Base-by-base conservation (phyloP, 2,113 vertebrate species). In the Trematomus loennbergii region DNA sequence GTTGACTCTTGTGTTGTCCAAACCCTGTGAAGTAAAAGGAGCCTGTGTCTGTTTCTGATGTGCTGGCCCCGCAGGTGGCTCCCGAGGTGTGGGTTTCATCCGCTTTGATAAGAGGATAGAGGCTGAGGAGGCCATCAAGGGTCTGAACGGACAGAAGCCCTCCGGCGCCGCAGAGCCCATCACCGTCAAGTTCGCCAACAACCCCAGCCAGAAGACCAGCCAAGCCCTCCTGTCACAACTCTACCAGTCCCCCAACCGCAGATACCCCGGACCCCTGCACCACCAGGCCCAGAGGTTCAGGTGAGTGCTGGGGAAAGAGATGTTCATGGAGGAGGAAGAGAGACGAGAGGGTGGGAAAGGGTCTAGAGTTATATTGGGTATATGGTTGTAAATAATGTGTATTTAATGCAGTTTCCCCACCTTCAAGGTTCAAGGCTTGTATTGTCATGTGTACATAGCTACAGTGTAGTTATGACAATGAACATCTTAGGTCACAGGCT, bases 41-140 rank as follows among this genome's bases (percentile, higher is more conserved):
- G 61, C 53, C 83, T 79, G 76, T 88, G 87, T 91, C 90, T 92
- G 91, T 93, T 95, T 95, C 25, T 95, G 95, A 90, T 94, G 79
- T 95, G 91, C 90, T 95, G 94, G 94, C 94, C 95, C 94, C 94
- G 82, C 95, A 99, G 98, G 98, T 92, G 98, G 98, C 84, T 99
- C 98, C 91, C 96, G 98, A 95, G 98, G 98, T 86, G 98, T 99
- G 89, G 98, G 98, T 93, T 99, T 99, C 95, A 99, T 99, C 90
- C 98, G 98, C 93, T 99, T 99, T 95, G 98, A 99, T 96, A 99
- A 99, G 95, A 98, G 98, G 95, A 99, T 99, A 94, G 98, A 99
- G 92, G 98, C 98, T 67, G 98, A 99, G 94, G 98, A 99, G 96
- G 98, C 98, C 95, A 99, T 99, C 96, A 99, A 99, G 96, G 98